Evolutionary conservation across 2,797 vertebrate species (phyloP).

Genomic region (Aplochiton taeniatus): DNA sequence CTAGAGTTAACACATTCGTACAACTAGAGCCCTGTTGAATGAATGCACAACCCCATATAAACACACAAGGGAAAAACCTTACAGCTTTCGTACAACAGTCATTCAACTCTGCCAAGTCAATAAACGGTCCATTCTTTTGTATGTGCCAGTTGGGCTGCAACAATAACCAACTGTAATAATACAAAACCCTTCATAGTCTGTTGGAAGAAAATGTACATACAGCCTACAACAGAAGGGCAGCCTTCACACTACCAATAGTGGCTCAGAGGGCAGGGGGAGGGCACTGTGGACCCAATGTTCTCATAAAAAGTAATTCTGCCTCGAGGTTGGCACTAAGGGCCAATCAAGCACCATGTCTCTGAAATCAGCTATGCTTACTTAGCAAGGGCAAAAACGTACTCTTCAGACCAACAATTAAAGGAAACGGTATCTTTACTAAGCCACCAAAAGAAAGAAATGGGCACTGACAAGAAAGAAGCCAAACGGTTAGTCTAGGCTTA

Average conservation of each 20-base stretch:
- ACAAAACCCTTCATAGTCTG: slow-evolving; percentile 65
- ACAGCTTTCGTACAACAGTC: slow-evolving; percentile 50
- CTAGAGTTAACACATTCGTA: slow-evolving; percentile 26
- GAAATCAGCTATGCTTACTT: neutral
- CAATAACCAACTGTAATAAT: slow-evolving; percentile 70
- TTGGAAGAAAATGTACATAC: slow-evolving; percentile 48
- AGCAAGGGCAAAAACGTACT: slow-evolving; percentile 23
- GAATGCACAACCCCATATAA: slow-evolving; percentile 21
- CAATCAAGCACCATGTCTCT: neutral
- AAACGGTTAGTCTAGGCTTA: slow-evolving; percentile 57
- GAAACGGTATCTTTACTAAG: slow-evolving; percentile 35
- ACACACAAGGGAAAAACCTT: slow-evolving; percentile 33
- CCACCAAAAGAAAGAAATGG: slow-evolving; percentile 43
- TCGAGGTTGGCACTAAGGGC: slow-evolving; percentile 12
- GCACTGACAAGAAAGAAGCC: slow-evolving; percentile 64
- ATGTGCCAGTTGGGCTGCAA: slow-evolving; percentile 70
- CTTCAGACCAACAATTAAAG: slow-evolving; percentile 35
- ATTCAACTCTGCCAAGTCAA: slow-evolving; percentile 63
- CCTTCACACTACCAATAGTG: slow-evolving; percentile 43
- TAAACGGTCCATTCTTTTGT: slow-evolving; percentile 69
- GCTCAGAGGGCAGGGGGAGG: slow-evolving; percentile 39
- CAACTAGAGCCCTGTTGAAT: slow-evolving; percentile 24
- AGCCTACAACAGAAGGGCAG: slow-evolving; percentile 37
- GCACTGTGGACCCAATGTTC: slow-evolving; percentile 27
- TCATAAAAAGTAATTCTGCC: slow-evolving; percentile 30